These are phyloP conservation scores for Ifrita kowaldi DNA, from an alignment of 2,113 vertebrate species.

Conservation along the genomic window DNA sequence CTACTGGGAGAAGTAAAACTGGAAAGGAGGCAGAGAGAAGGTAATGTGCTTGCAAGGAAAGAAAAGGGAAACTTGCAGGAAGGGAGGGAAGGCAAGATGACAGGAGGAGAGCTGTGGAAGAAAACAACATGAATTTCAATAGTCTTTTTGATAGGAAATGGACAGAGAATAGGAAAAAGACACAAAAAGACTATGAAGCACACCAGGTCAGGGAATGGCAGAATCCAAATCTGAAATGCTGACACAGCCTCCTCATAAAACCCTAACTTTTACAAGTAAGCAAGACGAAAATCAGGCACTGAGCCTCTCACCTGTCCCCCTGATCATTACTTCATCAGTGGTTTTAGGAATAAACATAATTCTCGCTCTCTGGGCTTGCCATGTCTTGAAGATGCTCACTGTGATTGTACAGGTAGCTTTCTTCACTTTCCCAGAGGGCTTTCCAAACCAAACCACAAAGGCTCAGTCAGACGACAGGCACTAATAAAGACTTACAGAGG, in stretches of 20 bases:
- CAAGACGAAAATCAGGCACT: not conserved
- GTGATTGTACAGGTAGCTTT: not conserved
- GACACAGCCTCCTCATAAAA: not conserved
- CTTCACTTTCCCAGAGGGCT: not conserved
- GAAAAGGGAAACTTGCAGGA: not conserved
- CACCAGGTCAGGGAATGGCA: not conserved
- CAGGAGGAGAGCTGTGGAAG: not conserved
- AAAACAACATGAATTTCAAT: not conserved
- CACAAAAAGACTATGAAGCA: not conserved
- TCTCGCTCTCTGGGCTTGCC: not conserved
- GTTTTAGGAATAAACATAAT: not conserved
- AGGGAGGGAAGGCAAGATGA: not conserved
- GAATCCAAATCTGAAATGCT: not conserved
- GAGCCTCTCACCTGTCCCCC: not conserved
- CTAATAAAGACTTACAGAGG: not conserved
- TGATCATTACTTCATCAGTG: not conserved
- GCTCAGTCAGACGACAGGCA: not conserved
- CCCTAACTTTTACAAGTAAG: not conserved
- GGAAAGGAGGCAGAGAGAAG: not conserved
- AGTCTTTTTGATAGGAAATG: not conserved
- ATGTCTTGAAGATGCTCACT: not conserved
- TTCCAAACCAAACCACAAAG: not conserved
- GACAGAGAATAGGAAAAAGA: not conserved
- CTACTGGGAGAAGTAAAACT: not conserved
- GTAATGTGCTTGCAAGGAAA: not conserved